A percentile compares a stretch with the other conserved stretches of the same genome.
phyloP scores from a whole-genome alignment of 2,797 vertebrate genomes.

The Naso thynnoides region DNA sequence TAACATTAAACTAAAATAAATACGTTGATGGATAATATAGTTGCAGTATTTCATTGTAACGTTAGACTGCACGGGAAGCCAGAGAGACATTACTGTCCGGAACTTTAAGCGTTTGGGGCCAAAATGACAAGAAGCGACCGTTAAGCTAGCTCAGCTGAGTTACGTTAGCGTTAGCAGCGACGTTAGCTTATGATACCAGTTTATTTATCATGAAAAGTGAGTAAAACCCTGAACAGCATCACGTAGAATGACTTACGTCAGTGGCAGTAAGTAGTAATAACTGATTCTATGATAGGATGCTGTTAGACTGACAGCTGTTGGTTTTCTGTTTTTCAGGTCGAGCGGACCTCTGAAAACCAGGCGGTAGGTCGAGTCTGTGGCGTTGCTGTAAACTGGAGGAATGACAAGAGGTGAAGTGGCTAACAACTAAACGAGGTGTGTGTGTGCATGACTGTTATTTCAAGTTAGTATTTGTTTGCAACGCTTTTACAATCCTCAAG shows the following conservation, averaged over 20 bases:
- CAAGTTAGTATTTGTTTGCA: neutral
- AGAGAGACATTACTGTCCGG: fast-evolving
- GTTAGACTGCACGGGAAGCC: neutral
- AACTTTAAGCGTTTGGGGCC: neutral
- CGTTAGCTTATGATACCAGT: neutral
- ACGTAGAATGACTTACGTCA: neutral
- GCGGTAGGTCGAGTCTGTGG: constrained; percentile 67
- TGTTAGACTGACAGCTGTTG: constrained; percentile 25
- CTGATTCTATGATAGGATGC: neutral
- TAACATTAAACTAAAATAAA: neutral
- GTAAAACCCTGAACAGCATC: neutral
- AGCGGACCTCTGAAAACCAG: constrained; percentile 35
- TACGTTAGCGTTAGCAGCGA: constrained; percentile 6
- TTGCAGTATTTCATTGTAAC: neutral
- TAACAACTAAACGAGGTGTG: neutral
- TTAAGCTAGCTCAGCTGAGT: constrained; percentile 37
- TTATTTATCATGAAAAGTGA: neutral
- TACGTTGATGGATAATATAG: fast-evolving
- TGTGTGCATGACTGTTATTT: neutral
- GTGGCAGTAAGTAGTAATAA: neutral
- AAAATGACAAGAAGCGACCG: constrained; percentile 32
- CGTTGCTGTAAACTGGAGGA: neutral
- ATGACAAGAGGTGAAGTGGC: neutral
- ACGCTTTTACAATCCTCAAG: neutral
- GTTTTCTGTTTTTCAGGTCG: constrained; percentile 68